Evolutionary conservation across 2,888 invertebrate genomes (phyloP), one percentile per base, ranked within the genome.

Genomic region (Perizoma affinitatum): DNA sequence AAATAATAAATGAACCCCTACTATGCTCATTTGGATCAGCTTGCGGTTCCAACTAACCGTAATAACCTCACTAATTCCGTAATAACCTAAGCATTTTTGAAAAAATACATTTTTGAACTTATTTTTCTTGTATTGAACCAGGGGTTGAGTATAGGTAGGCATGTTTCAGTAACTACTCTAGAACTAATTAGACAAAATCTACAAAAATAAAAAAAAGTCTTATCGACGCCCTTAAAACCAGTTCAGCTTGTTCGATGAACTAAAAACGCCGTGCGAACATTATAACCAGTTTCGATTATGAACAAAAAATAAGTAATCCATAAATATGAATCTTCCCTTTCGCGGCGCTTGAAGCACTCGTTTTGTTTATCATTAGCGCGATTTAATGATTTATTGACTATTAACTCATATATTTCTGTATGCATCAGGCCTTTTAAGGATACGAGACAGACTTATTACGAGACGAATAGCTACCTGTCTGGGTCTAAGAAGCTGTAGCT

Each of bases 401-500:
- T 53, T 61, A 44, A 40, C 50, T 59, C n/a, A 11, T 48, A 10
- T n/a, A 35, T 43, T 38, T 22, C 11, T 36, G 42, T 46, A 22
- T 46, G 5, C 44, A 41, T 47, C 44, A 54, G 40, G 56, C 54
- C 11, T 62, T 54, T 10, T 55, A 55, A 51, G 41, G 35, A 45
- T 49, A 36, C 4, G 22, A 36, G 48, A n/a, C 51, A 59, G 53
- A 52, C 57, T 41, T 54, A 51, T 44, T 54, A 59, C 51, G 38
- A 4, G 34, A 52, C 43, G 44, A 48, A 48, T 51, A 73, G 65
- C 66, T 78, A 88, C 90, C 85, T 85, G 82, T 79, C 84, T 81
- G 48, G 82, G 73, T 63, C 70, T 80, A 42, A 87, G 64, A 38
- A 86, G 66, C 48, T 87, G 67, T 34, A 88, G 68, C 72, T 90